Conservation (phyloP, 1,140 invertebrate species). For the Bombus consobrinus region DNA sequence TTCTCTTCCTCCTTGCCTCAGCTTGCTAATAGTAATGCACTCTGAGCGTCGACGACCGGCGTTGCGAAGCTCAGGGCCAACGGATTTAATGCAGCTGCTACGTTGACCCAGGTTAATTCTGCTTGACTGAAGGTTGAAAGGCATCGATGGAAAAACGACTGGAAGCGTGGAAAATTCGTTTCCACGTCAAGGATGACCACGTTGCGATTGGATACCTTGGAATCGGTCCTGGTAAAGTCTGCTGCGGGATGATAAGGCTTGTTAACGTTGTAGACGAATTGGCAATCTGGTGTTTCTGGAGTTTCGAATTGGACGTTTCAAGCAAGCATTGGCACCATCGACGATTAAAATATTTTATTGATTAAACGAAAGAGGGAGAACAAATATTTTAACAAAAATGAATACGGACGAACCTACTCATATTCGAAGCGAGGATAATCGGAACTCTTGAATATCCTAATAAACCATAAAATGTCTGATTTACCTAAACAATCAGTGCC, state of each 20-base stretch:
- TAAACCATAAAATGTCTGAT: too few species aligned
- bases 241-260: not conserved
- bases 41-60: not conserved
- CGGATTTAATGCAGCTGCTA: not conserved
- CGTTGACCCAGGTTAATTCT: not conserved
- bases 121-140: slow-evolving; percentile 6
- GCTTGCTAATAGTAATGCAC: slow-evolving; percentile 19
- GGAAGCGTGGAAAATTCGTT: slow-evolving; percentile 15
- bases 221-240: not conserved
- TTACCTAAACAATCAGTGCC: too few species aligned
- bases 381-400: too few species aligned
- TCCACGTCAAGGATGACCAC: not conserved
- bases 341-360: too few species aligned
- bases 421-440: too few species aligned
- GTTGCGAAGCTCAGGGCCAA: not conserved
- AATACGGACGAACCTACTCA: too few species aligned
- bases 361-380: not conserved
- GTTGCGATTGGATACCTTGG: not conserved
- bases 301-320: not conserved
- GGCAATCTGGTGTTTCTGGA: not conserved
- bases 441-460: too few species aligned
- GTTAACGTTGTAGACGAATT: not conserved
- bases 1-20: too few species aligned
- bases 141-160: slow-evolving; percentile 3
- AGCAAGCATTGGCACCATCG: too few species aligned